Evolutionary conservation across 2,797 vertebrate genomes (phyloP).

Genomic region (Acridotheres tristis): DNA sequence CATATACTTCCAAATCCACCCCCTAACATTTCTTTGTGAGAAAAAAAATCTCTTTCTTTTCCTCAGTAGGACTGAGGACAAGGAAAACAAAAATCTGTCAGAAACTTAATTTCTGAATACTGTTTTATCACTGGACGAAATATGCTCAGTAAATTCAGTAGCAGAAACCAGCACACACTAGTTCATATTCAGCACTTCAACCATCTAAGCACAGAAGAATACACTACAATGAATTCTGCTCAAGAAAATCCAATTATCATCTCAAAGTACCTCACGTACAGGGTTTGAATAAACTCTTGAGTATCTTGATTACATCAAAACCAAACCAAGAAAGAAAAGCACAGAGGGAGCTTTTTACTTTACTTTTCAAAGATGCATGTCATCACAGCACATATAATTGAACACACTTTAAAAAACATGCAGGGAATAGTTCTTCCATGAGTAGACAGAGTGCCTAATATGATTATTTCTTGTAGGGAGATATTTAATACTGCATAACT

Average conservation of each 20-base stretch:
- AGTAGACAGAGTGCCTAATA: background rate
- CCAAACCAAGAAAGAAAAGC: background rate
- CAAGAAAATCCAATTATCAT: background rate
- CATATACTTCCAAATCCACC: background rate
- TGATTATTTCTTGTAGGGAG: background rate
- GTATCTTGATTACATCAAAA: background rate
- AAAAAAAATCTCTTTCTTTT: background rate
- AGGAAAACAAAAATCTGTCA: background rate
- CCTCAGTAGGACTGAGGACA: background rate
- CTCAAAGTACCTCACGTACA: background rate
- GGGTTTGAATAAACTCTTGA: background rate
- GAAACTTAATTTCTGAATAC: background rate
- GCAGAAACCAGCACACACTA: background rate
- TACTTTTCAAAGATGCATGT: background rate
- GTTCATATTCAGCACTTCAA: background rate
- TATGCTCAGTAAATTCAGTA: background rate
- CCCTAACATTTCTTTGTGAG: background rate
- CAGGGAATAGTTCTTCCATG: background rate
- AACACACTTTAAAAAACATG: background rate
- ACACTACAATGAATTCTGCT: background rate
- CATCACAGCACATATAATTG: background rate
- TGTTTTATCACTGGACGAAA: background rate
- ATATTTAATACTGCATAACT: background rate
- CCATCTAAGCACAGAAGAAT: background rate
- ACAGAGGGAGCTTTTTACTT: background rate